phyloP scores from a whole-genome alignment of 2,888 invertebrate genomes.

The Drepana falcataria region DNA sequence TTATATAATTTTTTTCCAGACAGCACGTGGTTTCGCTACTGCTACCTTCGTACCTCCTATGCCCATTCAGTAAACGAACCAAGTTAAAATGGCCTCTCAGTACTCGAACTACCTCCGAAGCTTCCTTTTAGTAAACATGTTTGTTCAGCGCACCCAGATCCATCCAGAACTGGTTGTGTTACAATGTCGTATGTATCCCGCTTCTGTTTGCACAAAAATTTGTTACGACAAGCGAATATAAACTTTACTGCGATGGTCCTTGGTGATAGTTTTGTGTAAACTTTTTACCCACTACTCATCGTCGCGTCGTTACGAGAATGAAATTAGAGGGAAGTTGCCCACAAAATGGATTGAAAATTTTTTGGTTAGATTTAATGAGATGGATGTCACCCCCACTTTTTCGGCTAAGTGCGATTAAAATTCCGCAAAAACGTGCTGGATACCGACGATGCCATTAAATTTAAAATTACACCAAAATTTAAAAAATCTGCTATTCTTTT shows the following conservation, averaged over 20 bases:
- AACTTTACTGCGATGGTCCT: conserved; percentile 14
- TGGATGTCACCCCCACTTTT: background rate
- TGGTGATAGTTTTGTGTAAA: conserved; percentile 14
- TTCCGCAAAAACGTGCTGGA: background rate
- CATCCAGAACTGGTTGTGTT: conserved; percentile 20
- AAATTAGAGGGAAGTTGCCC: conserved; percentile 14
- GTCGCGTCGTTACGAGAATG: conserved; percentile 17
- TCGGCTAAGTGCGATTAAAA: background rate
- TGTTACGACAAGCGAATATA: conserved; percentile 18
- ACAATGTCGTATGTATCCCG: conserved; percentile 10
- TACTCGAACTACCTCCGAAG: background rate
- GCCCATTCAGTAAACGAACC: conserved; percentile 3
- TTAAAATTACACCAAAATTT: too few species aligned
- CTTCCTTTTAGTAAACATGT: background rate
- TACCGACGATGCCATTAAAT: too few species aligned
- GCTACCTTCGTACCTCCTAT: conserved; percentile 17
- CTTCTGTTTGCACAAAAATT: conserved; percentile 15
- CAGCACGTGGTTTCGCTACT: conserved; percentile 22
- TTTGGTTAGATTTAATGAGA: conserved; percentile 5
- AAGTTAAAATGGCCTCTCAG: conserved; percentile 5
- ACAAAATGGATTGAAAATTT: conserved; percentile 16
- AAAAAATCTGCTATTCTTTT: too few species aligned
- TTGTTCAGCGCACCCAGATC: conserved; percentile 12
- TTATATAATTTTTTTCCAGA: conserved; percentile 25
- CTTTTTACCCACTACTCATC: conserved; percentile 19